Base-by-base conservation (phyloP, 2,797 vertebrate species). In the Australoheros facetus region DNA sequence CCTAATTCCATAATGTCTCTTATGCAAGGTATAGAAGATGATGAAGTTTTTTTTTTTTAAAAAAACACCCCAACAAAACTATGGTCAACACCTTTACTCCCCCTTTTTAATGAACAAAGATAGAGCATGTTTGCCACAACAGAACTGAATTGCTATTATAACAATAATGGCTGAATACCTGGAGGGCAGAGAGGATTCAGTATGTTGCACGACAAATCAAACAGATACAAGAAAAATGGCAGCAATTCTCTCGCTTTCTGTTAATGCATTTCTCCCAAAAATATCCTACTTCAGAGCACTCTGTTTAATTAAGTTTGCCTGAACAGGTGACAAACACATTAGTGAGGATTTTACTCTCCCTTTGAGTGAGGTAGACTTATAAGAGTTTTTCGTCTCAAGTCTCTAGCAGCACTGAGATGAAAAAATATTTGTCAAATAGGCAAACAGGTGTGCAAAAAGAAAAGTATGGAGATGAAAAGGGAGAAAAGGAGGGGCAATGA, bases 371-470 rank as follows among this genome's bases (percentile, higher is more conserved):
- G 34, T 6, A 70, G 59, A 54, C 51, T 21, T 73, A 55, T 45
- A 34, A 9, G 42, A 84, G 56, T 48, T 71, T 23, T 57, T 57
- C 37, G 4, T 62, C 42, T 66, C 14, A 23, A 83, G 56, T 82
- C 71, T 72, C 3, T 1, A 51, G 56, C 34, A 71, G 48, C 70
- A 59, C 76, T 45, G 57, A 77, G 60, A 76, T 26, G n/a, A 30
- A 69, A 69, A 71, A 69, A 80, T 13, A 21, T 37, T 54, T 54
- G 72, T 60, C 19, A 62, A 83, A 85, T 1, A 77, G 57, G 28
- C 64, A 80, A 85, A 87, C 81, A 88, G 78, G 79, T 90, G 81
- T 23, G 6, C 34, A 59, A 75, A 71, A 80, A 56, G 37, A 26
- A 62, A 39, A 71, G 56, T 73, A 71, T 23, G 60, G 30, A 8